Base-by-base conservation (phyloP, 2,888 invertebrate species). In the Philhelius pedissequus region DNA sequence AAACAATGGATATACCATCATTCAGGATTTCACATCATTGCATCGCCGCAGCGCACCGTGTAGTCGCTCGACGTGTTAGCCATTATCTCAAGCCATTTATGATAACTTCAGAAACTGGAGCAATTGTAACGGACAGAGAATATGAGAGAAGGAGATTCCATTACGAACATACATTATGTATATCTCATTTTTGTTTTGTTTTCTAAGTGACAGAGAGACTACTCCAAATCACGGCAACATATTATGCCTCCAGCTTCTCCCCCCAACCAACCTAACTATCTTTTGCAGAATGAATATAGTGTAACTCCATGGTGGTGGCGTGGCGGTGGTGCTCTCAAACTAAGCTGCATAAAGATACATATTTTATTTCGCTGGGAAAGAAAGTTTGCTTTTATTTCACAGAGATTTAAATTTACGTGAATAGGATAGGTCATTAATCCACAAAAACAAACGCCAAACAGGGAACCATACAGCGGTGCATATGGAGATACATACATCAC, bases 371-470 rank as follows among this genome's bases (percentile, higher is more conserved):
- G 77, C 32, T 78, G 79, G 70, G 83, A 84, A 83, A 84, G 83
- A 84, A 84, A 84, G 83, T 84, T 84, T 75, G 69, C 73, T 64
- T 54, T 54, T 58, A 56, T 74, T 68, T 73, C 68, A 60, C 74
- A 35, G 43, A 58, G 75, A 75, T 75, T 81, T 64, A 70, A 81
- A 81, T 81, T 81, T 43, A 76, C 81, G 76, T 79, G 78, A 75
- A 84, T 84, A 79, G 83, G 83, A 84, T 84, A 84, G 83, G 83
- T 84, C 83, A 79, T 84, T 84, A 84, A 84, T 84, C 83, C 79
- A 84, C 83, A 52, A 77, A 35, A 77, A 82, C 70, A 64, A 73
- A 25, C 82, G 18, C 77, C 60, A 64, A 30, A 75, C 64, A n/a
- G 20, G 64, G 54, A 52, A 62, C 45, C 11, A 56, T 13, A 15